phyloP scores from a whole-genome alignment of 2,888 invertebrate species.

The Ectropis crepuscularia region DNA sequence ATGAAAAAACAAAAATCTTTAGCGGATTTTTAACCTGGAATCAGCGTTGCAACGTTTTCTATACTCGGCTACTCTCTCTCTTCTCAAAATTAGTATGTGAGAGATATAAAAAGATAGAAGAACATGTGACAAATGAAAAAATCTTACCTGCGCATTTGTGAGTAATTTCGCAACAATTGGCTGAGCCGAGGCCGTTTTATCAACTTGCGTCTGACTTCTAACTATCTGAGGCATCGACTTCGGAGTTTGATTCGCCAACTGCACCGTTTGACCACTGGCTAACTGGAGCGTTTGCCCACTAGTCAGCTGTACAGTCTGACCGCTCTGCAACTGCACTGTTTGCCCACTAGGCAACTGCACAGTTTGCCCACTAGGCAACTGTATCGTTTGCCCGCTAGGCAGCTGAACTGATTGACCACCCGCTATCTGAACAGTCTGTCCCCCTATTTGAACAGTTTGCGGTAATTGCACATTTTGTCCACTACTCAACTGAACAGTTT shows the following conservation, averaged over 20 bases:
- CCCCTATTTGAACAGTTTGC: constrained; percentile 59
- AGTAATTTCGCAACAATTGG: constrained; percentile 90
- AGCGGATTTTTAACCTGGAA: too few relatives aligned
- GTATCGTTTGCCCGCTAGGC: constrained; percentile 63
- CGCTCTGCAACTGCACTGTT: constrained; percentile 72
- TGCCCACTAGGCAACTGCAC: constrained; percentile 77
- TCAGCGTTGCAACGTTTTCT: too few relatives aligned
- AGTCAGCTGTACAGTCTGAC: constrained; percentile 67
- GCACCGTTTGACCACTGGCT: constrained; percentile 70
- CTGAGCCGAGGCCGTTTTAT: constrained; percentile 67
- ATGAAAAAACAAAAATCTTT: too few relatives aligned
- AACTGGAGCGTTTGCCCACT: constrained; percentile 70
- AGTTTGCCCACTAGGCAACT: constrained; percentile 62
- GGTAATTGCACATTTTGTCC: constrained; percentile 35
- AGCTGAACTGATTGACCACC: constrained; percentile 68
- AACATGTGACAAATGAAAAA: background rate
- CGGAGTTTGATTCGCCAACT: constrained; percentile 66
- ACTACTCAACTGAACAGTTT: constrained; percentile 50
- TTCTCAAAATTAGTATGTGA: background rate
- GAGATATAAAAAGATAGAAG: background rate
- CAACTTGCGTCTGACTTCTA: constrained; percentile 63
- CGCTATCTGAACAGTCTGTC: constrained; percentile 75
- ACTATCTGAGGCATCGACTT: constrained; percentile 71
- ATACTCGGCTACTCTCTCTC: too few relatives aligned
- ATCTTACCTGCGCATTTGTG: constrained; percentile 87